Conservation (phyloP, 2,888 invertebrate species). For the Cephonodes hylas region DNA sequence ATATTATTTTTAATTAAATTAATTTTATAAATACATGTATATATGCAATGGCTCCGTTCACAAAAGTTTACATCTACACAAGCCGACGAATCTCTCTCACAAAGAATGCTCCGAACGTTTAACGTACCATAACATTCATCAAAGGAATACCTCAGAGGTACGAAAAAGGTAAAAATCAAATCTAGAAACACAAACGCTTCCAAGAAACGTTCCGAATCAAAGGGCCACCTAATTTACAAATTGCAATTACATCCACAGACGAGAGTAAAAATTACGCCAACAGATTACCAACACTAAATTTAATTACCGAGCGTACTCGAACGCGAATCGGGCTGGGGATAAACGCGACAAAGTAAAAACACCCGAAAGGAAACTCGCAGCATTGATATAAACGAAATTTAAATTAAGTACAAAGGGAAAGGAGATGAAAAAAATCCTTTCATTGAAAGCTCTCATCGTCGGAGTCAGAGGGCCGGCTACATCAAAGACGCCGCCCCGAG, state of each 20-base stretch:
- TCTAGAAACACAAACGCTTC: constrained; percentile 54
- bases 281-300: constrained; percentile 80
- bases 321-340: constrained; percentile 80
- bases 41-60: neutral
- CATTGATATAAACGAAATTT: constrained; percentile 82
- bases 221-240: constrained; percentile 74
- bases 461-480: constrained; percentile 76
- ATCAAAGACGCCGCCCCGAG: constrained; percentile 76
- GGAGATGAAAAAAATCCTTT: constrained; percentile 81
- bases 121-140: constrained; percentile 41
- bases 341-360: constrained; percentile 81
- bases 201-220: constrained; percentile 63
- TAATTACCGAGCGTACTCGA: constrained; percentile 78
- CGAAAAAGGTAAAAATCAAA: constrained; percentile 30
- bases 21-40: too few species aligned
- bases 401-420: constrained; percentile 82
- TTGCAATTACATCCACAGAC: constrained; percentile 74
- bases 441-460: constrained; percentile 80
- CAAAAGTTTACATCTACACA: neutral
- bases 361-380: constrained; percentile 78
- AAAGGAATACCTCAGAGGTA: constrained; percentile 50
- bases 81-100: neutral
- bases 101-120: constrained; percentile 8
- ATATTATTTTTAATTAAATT: too few species aligned
- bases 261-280: constrained; percentile 59